Evolutionary conservation across 2,888 invertebrate species (phyloP), one percentile per base, ranked within the genome.

Genomic region (Agrochola circellaris): DNA sequence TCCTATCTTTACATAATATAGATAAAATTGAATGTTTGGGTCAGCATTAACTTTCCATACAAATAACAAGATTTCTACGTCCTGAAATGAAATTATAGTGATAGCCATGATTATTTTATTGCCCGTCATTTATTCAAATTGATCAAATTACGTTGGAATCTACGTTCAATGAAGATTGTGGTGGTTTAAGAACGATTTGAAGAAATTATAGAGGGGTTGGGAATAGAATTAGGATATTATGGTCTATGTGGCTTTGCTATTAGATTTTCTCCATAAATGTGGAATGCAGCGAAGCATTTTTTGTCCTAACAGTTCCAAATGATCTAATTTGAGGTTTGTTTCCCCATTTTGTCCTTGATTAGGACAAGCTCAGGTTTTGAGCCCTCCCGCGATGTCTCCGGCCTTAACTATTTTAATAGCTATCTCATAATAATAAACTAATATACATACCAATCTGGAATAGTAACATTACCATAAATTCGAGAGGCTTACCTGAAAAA

Each of bases 81-180:
- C 80, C 84, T 81, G 88, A 84, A 82, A 84, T 87, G 77, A 92
- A 90, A 93, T 93, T 92, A 91, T 87, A 87, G 89, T 89, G 87
- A 90, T 89, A 88, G 90, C 83, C 89, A 76, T 56, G 82, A 90
- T 90, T 90, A 89, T 91, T 89, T 90, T 90, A 92, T 90, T 90
- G 87, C 82, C 88, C 85, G 82, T 82, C 90, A 91, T 91, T 93
- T 92, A 93, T 93, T 92, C 89, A 93, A 94, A 94, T 93, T 92
- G 92, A 90, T 91, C 91, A 91, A 93, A 93, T 95, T 93, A 93
- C 90, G 76, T 84, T 76, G 79, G 84, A 86, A 90, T 90, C 89
- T 89, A 90, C 89, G 89, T 89, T 79, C 85, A 87, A 83, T 84
- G 42, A 64, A 86, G 67, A 83, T 73, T 76, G 79, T 67, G 76